Conservation (phyloP, 1,140 invertebrate species). For the Trichonephila inaurata region DNA sequence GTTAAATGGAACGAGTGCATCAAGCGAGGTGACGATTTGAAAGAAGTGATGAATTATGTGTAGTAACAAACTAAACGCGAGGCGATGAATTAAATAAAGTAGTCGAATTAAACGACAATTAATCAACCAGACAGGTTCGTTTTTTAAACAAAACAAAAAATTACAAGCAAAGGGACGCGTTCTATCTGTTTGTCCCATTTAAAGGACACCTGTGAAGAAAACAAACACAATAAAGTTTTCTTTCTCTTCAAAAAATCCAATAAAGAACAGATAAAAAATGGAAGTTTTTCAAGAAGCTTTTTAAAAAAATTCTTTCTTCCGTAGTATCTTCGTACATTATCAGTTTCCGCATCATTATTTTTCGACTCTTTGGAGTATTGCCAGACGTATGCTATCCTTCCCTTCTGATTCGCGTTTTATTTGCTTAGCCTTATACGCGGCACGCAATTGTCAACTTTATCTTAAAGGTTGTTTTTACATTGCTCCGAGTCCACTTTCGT, state of each 20-base stretch:
- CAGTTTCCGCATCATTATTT: slow-evolving; percentile 60
- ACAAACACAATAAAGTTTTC: not conserved
- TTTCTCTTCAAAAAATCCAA: not conserved
- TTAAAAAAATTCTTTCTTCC: not conserved
- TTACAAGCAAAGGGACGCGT: no score
- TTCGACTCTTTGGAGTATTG: slow-evolving; percentile 4
- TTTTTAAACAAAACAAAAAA: no score
- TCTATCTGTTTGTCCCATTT: not conserved
- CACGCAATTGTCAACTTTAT: slow-evolving; percentile 58
- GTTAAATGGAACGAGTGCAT: no score
- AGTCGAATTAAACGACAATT: no score
- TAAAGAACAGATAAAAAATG: not conserved
- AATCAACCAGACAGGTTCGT: no score
- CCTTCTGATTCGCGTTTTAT: slow-evolving; percentile 31
- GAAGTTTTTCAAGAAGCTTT: slow-evolving; percentile 2
- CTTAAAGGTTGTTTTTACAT: not conserved
- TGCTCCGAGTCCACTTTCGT: not conserved
- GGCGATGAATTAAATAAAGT: no score
- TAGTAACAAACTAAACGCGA: no score
- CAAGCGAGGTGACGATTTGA: no score
- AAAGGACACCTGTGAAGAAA: not conserved
- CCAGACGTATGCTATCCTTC: slow-evolving; percentile 48
- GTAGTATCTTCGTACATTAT: slow-evolving; percentile 38
- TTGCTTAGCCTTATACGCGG: slow-evolving; percentile 13
- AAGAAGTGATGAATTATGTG: no score